Percentiles rank a stretch among this genome's conserved stretches.
phyloP scores from a whole-genome alignment of 2,797 vertebrate genomes.

The Tenualosa thibaudeaui region DNA sequence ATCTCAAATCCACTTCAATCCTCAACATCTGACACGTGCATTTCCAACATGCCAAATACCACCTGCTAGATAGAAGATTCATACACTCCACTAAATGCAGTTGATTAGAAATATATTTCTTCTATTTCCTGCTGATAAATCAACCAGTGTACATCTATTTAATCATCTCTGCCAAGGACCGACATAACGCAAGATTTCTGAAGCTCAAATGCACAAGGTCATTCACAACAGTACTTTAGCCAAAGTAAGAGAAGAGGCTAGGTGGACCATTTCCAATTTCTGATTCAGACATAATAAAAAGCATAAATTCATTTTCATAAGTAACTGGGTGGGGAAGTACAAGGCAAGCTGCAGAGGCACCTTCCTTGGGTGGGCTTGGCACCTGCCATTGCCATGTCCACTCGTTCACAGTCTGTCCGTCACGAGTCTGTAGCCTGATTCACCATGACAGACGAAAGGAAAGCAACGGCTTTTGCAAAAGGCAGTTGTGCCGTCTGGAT shows the following conservation, averaged over 20 bases:
- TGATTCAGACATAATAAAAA: background rate
- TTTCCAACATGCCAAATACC: background rate
- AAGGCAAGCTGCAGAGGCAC: background rate
- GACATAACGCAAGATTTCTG: background rate
- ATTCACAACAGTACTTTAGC: background rate
- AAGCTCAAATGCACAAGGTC: background rate
- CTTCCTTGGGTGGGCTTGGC: background rate
- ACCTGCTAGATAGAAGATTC: background rate
- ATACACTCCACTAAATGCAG: background rate
- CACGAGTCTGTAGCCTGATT: background rate
- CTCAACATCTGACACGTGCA: background rate
- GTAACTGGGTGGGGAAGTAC: background rate
- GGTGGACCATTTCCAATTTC: background rate
- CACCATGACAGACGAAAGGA: background rate
- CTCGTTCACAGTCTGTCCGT: background rate
- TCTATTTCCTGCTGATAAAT: background rate
- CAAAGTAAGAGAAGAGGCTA: background rate
- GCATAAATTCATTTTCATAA: background rate
- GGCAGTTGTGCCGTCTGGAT: conserved; percentile 29
- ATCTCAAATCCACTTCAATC: background rate
- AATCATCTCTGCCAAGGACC: background rate
- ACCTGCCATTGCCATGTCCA: background rate
- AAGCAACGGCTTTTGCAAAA: background rate
- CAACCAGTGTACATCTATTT: background rate
- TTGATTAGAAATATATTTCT: background rate